Percentiles rank a stretch among this genome's conserved stretches.
These are phyloP conservation scores for Temnopleurus reevesii DNA, from an alignment of 53 echinoderm and acorn worm genomes.

Conservation along the genomic window DNA sequence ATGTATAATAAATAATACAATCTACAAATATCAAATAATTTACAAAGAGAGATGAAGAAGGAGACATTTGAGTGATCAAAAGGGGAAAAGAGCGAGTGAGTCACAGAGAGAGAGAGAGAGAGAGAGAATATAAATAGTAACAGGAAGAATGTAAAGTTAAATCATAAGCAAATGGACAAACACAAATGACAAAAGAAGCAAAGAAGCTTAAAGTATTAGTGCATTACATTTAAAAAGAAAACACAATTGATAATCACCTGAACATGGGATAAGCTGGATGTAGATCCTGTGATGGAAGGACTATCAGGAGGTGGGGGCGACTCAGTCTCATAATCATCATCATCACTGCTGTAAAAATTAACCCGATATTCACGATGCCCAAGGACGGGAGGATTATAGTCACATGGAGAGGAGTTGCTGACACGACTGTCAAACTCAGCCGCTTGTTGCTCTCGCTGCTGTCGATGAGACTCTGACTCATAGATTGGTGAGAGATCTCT, in stretches of 20 bases:
- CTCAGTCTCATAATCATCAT: constrained; percentile 66
- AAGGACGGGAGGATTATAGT: background rate
- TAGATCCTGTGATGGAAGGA: constrained; percentile 5
- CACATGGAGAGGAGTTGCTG: background rate
- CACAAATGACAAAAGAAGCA: background rate
- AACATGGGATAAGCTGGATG: background rate
- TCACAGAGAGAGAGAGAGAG: background rate
- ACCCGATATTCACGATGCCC: constrained; percentile 56
- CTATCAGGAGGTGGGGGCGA: constrained; percentile 34
- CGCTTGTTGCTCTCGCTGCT: constrained; percentile 9
- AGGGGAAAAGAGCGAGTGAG: background rate
- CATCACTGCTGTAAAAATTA: constrained; percentile 75
- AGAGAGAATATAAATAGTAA: background rate
- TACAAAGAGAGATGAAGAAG: background rate
- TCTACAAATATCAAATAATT: too few species aligned
- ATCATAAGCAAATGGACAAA: background rate
- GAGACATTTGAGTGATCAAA: background rate
- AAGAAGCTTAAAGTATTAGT: background rate
- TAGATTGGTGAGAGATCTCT: constrained; percentile 75
- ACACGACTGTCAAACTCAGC: background rate
- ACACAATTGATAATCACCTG: background rate
- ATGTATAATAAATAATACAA: too few species aligned
- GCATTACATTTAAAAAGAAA: background rate
- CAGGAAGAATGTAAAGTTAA: too few species aligned
- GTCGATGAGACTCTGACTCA: constrained; percentile 49